Evolutionary conservation across 2,888 invertebrate genomes (phyloP).

Genomic region (Drosophila aldrichi): DNA sequence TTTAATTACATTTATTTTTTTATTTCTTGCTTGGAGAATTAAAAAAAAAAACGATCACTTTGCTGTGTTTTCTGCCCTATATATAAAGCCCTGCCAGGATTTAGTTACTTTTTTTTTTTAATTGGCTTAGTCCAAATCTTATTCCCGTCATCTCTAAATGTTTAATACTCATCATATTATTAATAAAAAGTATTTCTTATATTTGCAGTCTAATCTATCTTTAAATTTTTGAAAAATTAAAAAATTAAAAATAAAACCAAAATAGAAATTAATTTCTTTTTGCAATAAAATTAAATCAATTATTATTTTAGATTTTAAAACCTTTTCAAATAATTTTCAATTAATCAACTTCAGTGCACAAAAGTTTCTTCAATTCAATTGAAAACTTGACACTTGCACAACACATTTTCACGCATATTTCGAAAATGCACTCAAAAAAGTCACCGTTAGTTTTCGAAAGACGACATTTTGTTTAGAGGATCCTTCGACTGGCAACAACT

Average conservation of each 20-base stretch:
- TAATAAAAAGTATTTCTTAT: too few species aligned
- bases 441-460: conserved; percentile 26
- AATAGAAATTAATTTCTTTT: neutral
- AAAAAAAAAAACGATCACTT: neutral
- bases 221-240: too few species aligned
- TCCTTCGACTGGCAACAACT: conserved; percentile 23
- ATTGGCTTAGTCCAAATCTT: neutral
- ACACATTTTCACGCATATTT: conserved; percentile 11
- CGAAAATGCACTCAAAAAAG: conserved; percentile 31
- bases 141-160: too few species aligned
- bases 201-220: too few species aligned
- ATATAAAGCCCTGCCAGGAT: neutral
- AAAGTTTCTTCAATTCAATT: neutral
- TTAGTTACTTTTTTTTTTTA: neutral
- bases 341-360: neutral
- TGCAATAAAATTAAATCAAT: neutral
- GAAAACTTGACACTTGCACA: conserved; percentile 6
- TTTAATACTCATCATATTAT: too few species aligned
- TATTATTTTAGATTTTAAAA: neutral
- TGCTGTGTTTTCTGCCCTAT: neutral
- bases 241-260: too few species aligned
- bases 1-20: too few species aligned
- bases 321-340: neutral
- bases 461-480: conserved; percentile 40
- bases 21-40: neutral